These are phyloP conservation scores for Chondrosia reniformis DNA, from an alignment of 37 sponge, comb jelly and placozoan species.

Conservation along the genomic window DNA sequence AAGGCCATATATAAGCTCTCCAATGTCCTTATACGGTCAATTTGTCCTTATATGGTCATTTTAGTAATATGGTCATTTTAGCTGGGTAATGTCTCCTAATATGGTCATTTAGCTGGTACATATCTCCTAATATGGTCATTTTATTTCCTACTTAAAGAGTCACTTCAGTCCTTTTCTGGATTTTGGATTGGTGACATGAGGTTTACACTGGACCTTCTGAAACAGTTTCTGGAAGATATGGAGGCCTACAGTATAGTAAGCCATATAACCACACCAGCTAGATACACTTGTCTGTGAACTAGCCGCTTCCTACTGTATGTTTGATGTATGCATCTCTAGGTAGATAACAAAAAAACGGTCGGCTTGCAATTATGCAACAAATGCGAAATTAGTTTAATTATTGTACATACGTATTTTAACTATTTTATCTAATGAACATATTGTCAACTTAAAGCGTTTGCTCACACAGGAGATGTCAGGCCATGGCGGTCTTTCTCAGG, in stretches of 20 bases:
- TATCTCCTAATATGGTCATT: not conserved
- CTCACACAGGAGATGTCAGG: constrained; percentile 50
- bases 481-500: constrained; percentile 26
- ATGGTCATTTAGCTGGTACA: not conserved
- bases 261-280: not conserved
- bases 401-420: too few species aligned
- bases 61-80: not conserved
- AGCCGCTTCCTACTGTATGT: too few species aligned
- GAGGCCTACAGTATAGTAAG: constrained; percentile 77
- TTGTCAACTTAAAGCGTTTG: not conserved
- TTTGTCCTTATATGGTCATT: not conserved
- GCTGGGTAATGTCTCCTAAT: not conserved
- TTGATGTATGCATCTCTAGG: too few species aligned
- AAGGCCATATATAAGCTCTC: not conserved
- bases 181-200: constrained; percentile 71
- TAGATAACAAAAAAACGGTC: too few species aligned
- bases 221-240: constrained; percentile 89
- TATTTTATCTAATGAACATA: not conserved
- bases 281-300: too few species aligned
- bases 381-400: too few species aligned
- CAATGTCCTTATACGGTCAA: not conserved
- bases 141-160: not conserved
- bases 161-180: constrained; percentile 49
- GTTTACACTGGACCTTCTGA: constrained; percentile 74
- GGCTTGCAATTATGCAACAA: too few species aligned